Base-by-base conservation (phyloP, 2,113 vertebrate genomes). In the Scartelaos histophorus region DNA sequence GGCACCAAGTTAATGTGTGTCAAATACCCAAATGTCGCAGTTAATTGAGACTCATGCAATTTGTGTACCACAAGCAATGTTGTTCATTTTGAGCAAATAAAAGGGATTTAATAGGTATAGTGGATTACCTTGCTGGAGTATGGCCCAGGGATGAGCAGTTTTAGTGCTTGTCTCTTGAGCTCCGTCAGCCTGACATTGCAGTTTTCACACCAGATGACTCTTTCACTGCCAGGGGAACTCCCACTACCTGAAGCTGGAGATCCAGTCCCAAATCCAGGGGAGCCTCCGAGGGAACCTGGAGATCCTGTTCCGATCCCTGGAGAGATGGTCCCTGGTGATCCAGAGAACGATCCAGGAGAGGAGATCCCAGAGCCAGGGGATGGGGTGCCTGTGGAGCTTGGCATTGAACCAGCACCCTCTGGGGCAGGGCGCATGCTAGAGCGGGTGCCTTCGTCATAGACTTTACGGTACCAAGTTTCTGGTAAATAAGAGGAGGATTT, bases 311-410 rank as follows among this genome's bases (percentile, higher is more conserved):
- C 95, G 75, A 97, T 96, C 72, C 97, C 95, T 0, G 97, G 97
- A 15, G 97, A 96, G 49, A 95, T 93, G 47, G 97, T 96, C 17
- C 96, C 96, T 0, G 96, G 95, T 1, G 97, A 97, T 16, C 96
- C 96, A 13, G 93, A 92, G 91, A 97, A 97, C 69, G 97, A 98
- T 16, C 96, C 95, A 1, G 97, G 97, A 22, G 97, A 99, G 25
- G 96, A 97, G 58, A 96, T 98, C 67, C 96, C 97, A 5, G 97
- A 98, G 70, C 96, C 96, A 0, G 97, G 97, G 22, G 97, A 97
- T 0, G 96, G 95, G 5, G 95, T 95, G 53, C 97, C 97, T 0
- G 96, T 97, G 46, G 97, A 98, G 84, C 96, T 96, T 21, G 96
- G 95, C 71, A 95, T 95, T 24, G 97, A 98, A 46, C 97, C 97